Evolutionary conservation across 2,888 invertebrate genomes (phyloP), one percentile per base, ranked within the genome.

Genomic region (Noctua pronuba): DNA sequence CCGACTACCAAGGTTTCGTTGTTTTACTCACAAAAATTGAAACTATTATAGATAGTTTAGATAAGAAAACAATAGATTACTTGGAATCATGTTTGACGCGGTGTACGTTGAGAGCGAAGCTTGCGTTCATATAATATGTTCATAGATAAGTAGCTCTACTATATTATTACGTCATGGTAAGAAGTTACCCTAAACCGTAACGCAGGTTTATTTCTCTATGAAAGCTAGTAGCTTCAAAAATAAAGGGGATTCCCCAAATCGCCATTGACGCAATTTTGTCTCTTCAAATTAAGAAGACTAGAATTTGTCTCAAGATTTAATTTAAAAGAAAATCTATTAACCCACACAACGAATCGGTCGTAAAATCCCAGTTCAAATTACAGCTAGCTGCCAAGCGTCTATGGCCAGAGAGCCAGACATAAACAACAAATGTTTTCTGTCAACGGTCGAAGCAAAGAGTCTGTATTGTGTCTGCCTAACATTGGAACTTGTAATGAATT

Each of bases 11-110:
- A 60, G 64, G 70, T 72, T 88, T 86, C 74, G 83, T 87, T 88
- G 81, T 83, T 86, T 73, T 75, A 83, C 73, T 66, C n/a, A 79
- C 80, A 79, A 83, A 88, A 88, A 83, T 71, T 80, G 28, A 71
- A 76, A 72, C 75, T 69, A 82, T 82, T 82, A 79, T 74, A 83
- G 86, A 86, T 85, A 80, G 75, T 77, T 79, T 73, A 60, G 86
- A 86, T 87, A 78, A 81, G 66, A 73, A 71, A 69, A 79, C 60
- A 83, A 86, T 86, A 73, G 70, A 77, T 73, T 84, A 86, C 73
- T 71, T 31, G 64, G 86, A 78, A 86, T 52, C 68, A 66, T 73
- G 52, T 58, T 31, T 58, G 58, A 52, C 64, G 49, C 41, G 72
- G 58, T 18, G 18, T 31, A 65, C 58, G 65, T 52, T 38, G 21